Percentiles rank a stretch among this genome's conserved stretches.
Conservation (phyloP, 1,140 invertebrate species). For the Heliconius eleuchia region DNA sequence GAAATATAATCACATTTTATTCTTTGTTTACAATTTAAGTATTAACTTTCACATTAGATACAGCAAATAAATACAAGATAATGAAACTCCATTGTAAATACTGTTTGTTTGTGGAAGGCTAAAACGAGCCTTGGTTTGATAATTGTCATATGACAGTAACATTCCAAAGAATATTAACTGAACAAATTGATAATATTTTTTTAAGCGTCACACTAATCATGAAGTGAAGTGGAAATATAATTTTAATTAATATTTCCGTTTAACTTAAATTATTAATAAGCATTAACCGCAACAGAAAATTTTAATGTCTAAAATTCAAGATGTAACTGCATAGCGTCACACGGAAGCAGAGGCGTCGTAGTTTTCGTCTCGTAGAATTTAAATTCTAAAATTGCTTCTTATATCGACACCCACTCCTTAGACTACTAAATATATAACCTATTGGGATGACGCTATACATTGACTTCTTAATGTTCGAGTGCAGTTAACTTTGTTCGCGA, state of each 20-base stretch:
- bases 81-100: constrained; percentile 42
- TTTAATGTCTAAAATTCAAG: constrained; percentile 1
- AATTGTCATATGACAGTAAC: constrained; percentile 43
- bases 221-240: too few relatives aligned
- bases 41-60: constrained; percentile 3
- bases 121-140: constrained; percentile 44
- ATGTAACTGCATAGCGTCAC: constrained; percentile 12
- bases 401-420: not conserved
- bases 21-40: constrained; percentile 3
- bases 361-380: constrained; percentile 8
- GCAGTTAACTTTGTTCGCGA: too few relatives aligned
- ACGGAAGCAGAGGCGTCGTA: constrained; percentile 10
- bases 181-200: constrained; percentile 2
- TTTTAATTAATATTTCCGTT: too few relatives aligned
- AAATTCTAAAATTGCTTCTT: constrained; percentile 2
- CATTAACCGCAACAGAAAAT: not conserved
- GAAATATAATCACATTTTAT: constrained; percentile 20
- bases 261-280: not conserved
- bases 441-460: too few relatives aligned
- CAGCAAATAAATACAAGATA: constrained; percentile 33
- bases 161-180: constrained; percentile 17
- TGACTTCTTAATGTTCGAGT: too few relatives aligned
- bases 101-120: constrained; percentile 32
- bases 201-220: too few relatives aligned
- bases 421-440: too few relatives aligned